These are phyloP conservation scores for Eristalinus sepulchralis DNA, from an alignment of 2,888 invertebrate species.

Conservation along the genomic window DNA sequence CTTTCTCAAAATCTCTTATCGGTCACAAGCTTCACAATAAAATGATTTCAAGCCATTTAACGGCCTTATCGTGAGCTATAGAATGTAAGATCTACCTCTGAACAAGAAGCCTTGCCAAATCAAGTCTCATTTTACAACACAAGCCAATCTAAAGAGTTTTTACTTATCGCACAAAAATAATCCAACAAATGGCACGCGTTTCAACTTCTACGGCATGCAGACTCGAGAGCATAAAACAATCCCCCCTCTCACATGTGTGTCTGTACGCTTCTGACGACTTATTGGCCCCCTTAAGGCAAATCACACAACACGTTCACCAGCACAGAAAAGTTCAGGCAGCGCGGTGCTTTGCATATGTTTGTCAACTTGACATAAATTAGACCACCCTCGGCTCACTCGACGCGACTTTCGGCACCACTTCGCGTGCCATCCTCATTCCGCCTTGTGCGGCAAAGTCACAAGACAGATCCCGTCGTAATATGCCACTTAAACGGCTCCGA, in stretches of 20 bases:
- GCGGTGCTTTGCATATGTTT: neutral
- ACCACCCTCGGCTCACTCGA: neutral
- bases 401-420: neutral
- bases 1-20: too few relatives aligned
- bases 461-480: slow-evolving; percentile 38
- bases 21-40: too few relatives aligned
- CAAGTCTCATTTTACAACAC: too few relatives aligned
- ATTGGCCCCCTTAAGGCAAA: neutral
- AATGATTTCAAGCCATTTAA: too few relatives aligned
- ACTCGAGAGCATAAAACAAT: too few relatives aligned
- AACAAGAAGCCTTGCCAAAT: too few relatives aligned
- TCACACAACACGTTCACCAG: neutral
- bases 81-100: too few relatives aligned
- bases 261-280: neutral
- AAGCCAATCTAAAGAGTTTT: too few relatives aligned
- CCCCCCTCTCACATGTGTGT: neutral
- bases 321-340: neutral
- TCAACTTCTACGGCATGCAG: neutral
- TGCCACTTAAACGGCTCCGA: slow-evolving; percentile 17
- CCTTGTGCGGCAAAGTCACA: neutral
- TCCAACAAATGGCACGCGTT: neutral
- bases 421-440: neutral
- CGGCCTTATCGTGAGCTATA: too few relatives aligned
- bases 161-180: neutral
- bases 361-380: neutral